Base-by-base conservation (phyloP, 37 sponge, comb jelly and placozoan species). In the Cladorhizidae sp. region DNA sequence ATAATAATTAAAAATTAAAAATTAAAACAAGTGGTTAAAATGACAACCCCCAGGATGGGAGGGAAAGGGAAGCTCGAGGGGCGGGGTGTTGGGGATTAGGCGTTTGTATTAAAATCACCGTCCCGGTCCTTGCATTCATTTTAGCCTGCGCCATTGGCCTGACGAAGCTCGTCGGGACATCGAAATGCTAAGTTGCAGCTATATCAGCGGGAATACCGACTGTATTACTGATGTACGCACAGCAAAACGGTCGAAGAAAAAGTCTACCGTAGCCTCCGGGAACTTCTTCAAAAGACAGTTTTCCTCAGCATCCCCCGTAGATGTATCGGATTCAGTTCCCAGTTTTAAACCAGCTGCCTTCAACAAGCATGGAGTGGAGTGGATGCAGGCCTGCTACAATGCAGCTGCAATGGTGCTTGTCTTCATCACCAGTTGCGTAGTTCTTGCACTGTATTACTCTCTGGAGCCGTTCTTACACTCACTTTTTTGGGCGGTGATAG, bases 401-500 rank as follows among this genome's bases (percentile, higher is more conserved):
- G 87, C 81, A 5, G 73, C 82, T 14, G 83, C 85, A 0, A 26
- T 85, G 3, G 72, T 83, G 39, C 77, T 90, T 43, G 17, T 96
- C 35, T 56, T 86, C 75, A 67, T 90, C 22, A 64, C 88, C 17
- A 77, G 73, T 14, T 72, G 56, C 37, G 42, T 91, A 28, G 18
- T 64, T 0, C 36, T 93, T 6, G 88, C 87, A 33, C 91, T 94
- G 11, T 92, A 87, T 64, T 92, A 78, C 80, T 74, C 93, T 7
- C 71, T 99, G 40, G 80, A 92, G 80, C 88, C 93, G 9, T 99
- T 96, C 64, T 80, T 94, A 40, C 90, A 90, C 9, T 93, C 99
- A 25, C 89, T 99, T 2, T 81, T 99, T 7, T 99, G 99, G 99
- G 99, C 99, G 0, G 82, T 92, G 0, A 82, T 99, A 20, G 56